Evolutionary conservation across 2,797 vertebrate genomes (phyloP), one percentile per base, ranked within the genome.

Genomic region (Tachyglossus aculeatus): DNA sequence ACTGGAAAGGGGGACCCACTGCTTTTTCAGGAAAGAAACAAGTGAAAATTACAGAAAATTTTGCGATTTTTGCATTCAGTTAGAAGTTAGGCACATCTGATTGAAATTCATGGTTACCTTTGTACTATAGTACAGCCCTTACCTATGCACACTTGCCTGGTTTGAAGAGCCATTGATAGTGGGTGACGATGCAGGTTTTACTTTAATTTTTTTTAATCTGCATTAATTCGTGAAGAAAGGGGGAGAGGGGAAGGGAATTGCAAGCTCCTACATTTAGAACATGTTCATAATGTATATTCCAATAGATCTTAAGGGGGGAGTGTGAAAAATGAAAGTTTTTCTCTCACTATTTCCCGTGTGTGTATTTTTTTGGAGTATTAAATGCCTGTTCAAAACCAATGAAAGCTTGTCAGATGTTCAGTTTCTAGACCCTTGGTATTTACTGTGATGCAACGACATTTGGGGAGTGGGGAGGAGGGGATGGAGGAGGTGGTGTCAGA

Each of bases 381-480:
- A 65, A 73, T 71, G 60, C 70, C 39, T 51, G 7, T 70, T 77
- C 80, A 74, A 71, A 88, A 85, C 75, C 78, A 22, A 63, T 52
- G 59, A 51, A 68, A 29, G 64, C 74, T 80, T 44, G 2, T 85
- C 73, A 67, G 83, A 65, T 45, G 41, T 63, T 4, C 58, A 22
- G 74, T 90, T 87, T 84, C 63, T 80, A 83, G 85, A 84, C 82
- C 82, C 74, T 81, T 67, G 79, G 72, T 83, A 58, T 87, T 84
- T 88, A 74, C 74, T 57, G 14, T 70, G 85, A 72, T 80, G 82
- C 73, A 72, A 69, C 58, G 58, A 56, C 77, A 59, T 52, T 70
- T 82, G 80, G 85, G 73, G 74, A 76, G 64, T 81, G 65, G 59
- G 68, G 57, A 22, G 24, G 24, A 18, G 67, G 61, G 47, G n/a